Evolutionary conservation across 2,888 invertebrate species (phyloP).

Genomic region (Teinopalpus imperialis): DNA sequence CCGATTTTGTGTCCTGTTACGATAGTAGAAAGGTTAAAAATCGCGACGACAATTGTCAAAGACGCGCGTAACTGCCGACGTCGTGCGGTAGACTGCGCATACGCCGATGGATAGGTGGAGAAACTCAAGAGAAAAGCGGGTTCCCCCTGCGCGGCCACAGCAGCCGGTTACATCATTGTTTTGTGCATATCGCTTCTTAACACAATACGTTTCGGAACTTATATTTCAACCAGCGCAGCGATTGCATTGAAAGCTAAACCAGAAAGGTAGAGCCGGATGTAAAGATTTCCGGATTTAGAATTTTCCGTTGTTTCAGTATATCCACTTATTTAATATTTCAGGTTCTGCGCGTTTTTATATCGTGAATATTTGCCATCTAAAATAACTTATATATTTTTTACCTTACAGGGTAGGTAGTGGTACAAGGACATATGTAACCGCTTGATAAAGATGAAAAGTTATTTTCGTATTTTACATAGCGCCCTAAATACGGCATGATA

Average conservation of each 20-base stretch:
- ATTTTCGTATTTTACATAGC: no score
- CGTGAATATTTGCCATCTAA: no score
- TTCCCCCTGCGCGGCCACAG: constrained; percentile 49
- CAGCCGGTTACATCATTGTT: constrained; percentile 70
- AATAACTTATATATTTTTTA: no score
- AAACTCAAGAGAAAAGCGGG: constrained; percentile 76
- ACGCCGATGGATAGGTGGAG: constrained; percentile 61
- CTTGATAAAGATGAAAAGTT: no score
- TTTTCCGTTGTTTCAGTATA: not conserved
- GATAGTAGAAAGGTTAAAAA: constrained; percentile 20
- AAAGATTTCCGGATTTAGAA: no score
- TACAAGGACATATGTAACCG: no score
- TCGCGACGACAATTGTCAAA: constrained; percentile 18
- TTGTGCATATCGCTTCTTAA: constrained; percentile 44
- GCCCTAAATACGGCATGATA: no score
- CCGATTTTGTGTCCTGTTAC: constrained; percentile 19
- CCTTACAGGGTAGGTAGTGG: no score
- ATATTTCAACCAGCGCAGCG: no score
- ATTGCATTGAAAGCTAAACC: not conserved
- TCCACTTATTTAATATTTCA: no score
- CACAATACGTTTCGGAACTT: constrained; percentile 15
- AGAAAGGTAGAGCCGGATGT: constrained; percentile 12
- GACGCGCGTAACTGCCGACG: constrained; percentile 56
- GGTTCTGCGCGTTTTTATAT: no score
- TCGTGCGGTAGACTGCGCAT: constrained; percentile 48